These are phyloP conservation scores for Heloderma charlesbogerti DNA, from an alignment of 2,113 vertebrate genomes.

Conservation along the genomic window DNA sequence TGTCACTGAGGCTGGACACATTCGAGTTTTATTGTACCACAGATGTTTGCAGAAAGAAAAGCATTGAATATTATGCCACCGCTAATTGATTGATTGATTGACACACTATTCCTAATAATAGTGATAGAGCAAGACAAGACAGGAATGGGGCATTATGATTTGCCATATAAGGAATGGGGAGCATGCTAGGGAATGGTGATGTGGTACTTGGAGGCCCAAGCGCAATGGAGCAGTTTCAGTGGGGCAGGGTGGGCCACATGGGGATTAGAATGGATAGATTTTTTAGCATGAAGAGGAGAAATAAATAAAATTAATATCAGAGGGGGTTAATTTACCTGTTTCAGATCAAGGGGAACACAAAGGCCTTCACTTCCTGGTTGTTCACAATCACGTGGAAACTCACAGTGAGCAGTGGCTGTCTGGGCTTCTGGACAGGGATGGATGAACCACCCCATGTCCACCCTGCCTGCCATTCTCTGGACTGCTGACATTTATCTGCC, in stretches of 20 bases:
- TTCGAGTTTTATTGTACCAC: background rate
- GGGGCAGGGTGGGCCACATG: background rate
- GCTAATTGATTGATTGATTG: background rate
- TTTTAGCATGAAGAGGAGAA: background rate
- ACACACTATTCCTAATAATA: background rate
- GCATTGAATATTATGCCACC: background rate
- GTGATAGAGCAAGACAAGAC: background rate
- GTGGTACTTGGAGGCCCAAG: background rate
- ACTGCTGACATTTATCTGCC: too few relatives aligned
- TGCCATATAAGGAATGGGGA: too few relatives aligned
- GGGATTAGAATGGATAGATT: background rate
- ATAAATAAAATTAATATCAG: background rate
- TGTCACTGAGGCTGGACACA: background rate
- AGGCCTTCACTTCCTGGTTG: background rate
- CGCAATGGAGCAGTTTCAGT: background rate
- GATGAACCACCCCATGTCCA: too few relatives aligned
- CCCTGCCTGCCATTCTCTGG: too few relatives aligned
- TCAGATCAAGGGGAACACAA: too few relatives aligned
- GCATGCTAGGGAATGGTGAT: too few relatives aligned
- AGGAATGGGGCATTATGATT: background rate
- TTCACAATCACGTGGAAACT: background rate
- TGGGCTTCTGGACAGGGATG: too few relatives aligned
- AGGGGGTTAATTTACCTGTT: too few relatives aligned
- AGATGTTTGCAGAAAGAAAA: background rate
- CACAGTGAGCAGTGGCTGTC: background rate